Evolutionary conservation across 2,888 invertebrate genomes (phyloP), one percentile per base, ranked within the genome.

Genomic region (Carcina quercana): DNA sequence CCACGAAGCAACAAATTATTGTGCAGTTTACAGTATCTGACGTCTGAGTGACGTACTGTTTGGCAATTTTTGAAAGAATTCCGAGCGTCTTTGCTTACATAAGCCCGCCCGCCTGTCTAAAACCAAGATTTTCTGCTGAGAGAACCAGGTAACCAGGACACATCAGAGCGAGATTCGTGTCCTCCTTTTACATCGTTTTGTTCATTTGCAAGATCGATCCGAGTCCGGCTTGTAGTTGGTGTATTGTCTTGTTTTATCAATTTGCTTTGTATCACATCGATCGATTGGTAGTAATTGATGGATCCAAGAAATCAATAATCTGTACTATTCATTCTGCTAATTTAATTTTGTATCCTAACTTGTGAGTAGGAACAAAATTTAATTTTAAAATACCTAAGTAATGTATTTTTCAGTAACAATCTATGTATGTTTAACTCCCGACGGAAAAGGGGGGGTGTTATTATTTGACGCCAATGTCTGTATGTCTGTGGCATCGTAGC

Each of bases 251-350:
- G 17, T 29, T 24, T 14, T 28, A 22, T 17, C 15, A 3, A n/a
- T n/a, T 25, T 15, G 14, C 19, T 35, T 10, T 35, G n/a, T 17
- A 11, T 22, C 7, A n/a, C n/a, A n/a, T n/a, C n/a, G n/a, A n/a
- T n/a, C n/a, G n/a, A n/a, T n/a, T 13, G 19, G 13, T 21, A 25
- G 10, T 31, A 20, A 26, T 32, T 36, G 29, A 36, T 36, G 26
- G 24, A 35, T 28, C 13, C n/a, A 13, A 21, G 12, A 15, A 17
- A 15, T 22, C 5, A 30, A 27, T n/a, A n/a, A n/a, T n/a, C n/a
- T n/a, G n/a, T n/a, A n/a, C n/a, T n/a, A n/a, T n/a, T n/a, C n/a
- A n/a, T n/a, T n/a, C n/a, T n/a, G n/a, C n/a, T n/a, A n/a, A n/a
- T n/a, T n/a, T n/a, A n/a, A n/a, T n/a, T n/a, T n/a, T n/a, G n/a